Percentiles rank a stretch among this genome's conserved stretches.
Conservation (phyloP, 2,113 vertebrate species). For the Heterocephalus glaber region DNA sequence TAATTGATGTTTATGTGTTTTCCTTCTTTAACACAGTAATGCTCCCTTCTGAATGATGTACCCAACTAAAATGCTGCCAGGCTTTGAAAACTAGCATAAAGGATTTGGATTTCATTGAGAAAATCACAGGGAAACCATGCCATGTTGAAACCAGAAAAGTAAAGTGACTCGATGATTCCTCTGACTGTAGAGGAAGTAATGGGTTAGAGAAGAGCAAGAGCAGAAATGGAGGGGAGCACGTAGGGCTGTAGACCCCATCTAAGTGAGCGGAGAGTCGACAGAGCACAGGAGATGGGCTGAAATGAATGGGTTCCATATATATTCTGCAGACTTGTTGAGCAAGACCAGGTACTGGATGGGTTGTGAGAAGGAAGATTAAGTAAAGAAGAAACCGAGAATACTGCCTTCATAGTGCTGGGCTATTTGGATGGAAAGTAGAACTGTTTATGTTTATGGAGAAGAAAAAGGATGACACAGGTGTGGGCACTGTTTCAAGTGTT, state of each 20-base stretch:
- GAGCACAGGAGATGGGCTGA: neutral
- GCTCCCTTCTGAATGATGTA: neutral
- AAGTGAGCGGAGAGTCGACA: neutral
- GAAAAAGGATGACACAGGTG: neutral
- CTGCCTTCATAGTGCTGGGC: neutral
- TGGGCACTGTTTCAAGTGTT: neutral
- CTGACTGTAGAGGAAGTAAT: neutral
- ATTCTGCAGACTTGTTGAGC: neutral
- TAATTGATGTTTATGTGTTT: neutral
- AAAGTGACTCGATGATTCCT: neutral
- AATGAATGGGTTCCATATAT: neutral
- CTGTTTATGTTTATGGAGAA: neutral
- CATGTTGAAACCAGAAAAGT: slow-evolving; percentile 14
- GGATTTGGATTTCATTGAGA: neutral
- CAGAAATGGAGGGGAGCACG: neutral
- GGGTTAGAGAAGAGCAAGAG: neutral
- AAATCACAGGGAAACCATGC: neutral
- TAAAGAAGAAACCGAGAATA: neutral
- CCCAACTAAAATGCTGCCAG: neutral
- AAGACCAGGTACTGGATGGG: neutral
- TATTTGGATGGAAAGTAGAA: neutral
- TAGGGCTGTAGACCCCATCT: neutral
- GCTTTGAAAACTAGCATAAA: slow-evolving; percentile 15
- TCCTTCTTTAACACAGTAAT: neutral
- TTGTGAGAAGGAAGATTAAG: neutral